Evolutionary conservation across 2,888 invertebrate genomes (phyloP).

Genomic region (Sialis fuliginosa): DNA sequence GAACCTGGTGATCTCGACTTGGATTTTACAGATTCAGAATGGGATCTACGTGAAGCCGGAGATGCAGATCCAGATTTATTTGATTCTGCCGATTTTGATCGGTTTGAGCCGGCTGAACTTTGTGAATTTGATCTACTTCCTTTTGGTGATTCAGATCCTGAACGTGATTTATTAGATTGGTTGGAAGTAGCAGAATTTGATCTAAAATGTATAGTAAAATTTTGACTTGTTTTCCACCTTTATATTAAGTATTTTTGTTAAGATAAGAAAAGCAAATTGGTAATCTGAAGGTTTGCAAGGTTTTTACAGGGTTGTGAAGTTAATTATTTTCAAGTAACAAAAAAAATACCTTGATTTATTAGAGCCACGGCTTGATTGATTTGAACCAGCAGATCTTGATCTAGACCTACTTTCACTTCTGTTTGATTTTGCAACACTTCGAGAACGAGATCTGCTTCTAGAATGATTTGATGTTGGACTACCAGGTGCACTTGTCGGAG

Average conservation of each 20-base stretch:
- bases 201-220: constrained; percentile 11
- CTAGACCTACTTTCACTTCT: constrained; percentile 7
- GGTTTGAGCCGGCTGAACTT: constrained; percentile 20
- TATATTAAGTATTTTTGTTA: too few relatives aligned
- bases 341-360: constrained; percentile 6
- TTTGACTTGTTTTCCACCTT: not conserved
- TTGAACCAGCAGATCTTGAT: constrained; percentile 10
- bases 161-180: not conserved
- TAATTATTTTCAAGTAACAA: not conserved
- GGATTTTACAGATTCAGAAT: constrained; percentile 13
- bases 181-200: constrained; percentile 9
- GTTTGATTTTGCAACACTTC: constrained; percentile 10
- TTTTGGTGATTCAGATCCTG: constrained; percentile 16
- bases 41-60: constrained; percentile 13
- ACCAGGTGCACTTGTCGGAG: constrained; percentile 13
- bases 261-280: too few relatives aligned
- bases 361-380: constrained; percentile 9
- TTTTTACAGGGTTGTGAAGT: too few relatives aligned
- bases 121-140: constrained; percentile 30
- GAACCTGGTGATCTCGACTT: constrained; percentile 12
- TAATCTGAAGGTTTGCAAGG: too few relatives aligned
- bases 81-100: constrained; percentile 10
- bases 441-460: constrained; percentile 15
- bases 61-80: constrained; percentile 14
- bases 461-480: constrained; percentile 18